Conservation (phyloP, 2,888 invertebrate genomes). For the Incurvaria masculella region DNA sequence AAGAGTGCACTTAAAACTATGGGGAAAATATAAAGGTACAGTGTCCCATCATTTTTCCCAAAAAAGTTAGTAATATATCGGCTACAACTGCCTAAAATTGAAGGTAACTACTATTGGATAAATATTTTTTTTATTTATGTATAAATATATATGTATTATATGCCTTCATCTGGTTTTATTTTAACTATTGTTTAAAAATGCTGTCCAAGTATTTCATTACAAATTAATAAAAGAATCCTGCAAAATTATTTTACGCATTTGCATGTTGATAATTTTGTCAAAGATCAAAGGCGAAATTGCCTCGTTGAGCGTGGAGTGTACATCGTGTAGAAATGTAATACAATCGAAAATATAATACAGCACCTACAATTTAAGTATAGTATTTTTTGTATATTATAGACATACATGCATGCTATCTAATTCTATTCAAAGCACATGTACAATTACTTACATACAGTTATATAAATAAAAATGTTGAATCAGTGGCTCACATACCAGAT, state of each 20-base stretch:
- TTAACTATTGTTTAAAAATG: constrained; percentile 16
- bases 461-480: no score
- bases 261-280: no score
- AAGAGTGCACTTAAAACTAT: constrained; percentile 43
- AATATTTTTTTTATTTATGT: constrained; percentile 22
- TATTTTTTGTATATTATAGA: constrained; percentile 1
- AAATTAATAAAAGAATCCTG: no score
- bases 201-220: constrained; percentile 16
- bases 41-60: constrained; percentile 3
- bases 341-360: no score
- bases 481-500: neutral
- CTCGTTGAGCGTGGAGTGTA: no score
- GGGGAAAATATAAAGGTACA: neutral
- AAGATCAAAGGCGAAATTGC: no score
- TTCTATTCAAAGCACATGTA: neutral
- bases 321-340: no score
- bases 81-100: constrained; percentile 28
- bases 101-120: constrained; percentile 4
- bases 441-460: neutral
- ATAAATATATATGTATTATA: constrained; percentile 26
- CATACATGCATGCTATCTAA: neutral
- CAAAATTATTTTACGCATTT: no score
- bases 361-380: constrained; percentile 6
- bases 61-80: constrained; percentile 16
- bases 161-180: constrained; percentile 8